phyloP scores from a whole-genome alignment of 37 sponge, comb jelly and placozoan genomes.

The Tethya wilhelma region DNA sequence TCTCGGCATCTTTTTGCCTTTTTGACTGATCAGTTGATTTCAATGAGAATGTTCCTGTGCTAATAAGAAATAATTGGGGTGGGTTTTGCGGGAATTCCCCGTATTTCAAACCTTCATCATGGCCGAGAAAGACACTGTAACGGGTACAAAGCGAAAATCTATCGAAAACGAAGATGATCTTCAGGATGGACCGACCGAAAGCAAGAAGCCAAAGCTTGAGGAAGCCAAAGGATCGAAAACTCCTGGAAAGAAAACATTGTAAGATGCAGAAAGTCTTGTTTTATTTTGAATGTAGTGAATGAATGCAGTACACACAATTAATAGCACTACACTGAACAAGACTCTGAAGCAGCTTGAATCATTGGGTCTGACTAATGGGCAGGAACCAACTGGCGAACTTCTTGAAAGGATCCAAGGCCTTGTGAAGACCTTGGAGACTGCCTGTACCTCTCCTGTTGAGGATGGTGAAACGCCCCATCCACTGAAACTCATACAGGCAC shows the following conservation, averaged over 20 bases:
- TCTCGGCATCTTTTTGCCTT: slow-evolving; percentile 9
- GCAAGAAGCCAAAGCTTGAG: background rate
- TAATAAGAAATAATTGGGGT: too few species aligned
- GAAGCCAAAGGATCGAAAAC: background rate
- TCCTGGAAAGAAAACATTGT: slow-evolving; percentile 29
- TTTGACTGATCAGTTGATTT: background rate
- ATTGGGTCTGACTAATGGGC: background rate
- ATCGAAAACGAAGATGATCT: too few species aligned
- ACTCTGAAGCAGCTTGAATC: background rate
- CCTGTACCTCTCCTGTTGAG: background rate
- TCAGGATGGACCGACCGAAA: too few species aligned
- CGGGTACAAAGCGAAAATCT: too few species aligned
- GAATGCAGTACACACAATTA: background rate
- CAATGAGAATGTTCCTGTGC: background rate
- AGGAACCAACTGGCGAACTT: background rate
- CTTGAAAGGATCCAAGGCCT: background rate
- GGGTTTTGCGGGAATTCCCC: too few species aligned
- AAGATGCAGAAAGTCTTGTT: background rate
- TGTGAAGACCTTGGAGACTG: background rate
- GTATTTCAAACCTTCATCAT: too few species aligned
- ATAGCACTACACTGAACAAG: background rate
- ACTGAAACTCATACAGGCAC: slow-evolving; percentile 30
- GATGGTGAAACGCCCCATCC: slow-evolving; percentile 27
- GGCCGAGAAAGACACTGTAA: too few species aligned
- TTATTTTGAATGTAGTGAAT: background rate